Evolutionary conservation across 2,888 invertebrate species (phyloP), one percentile per base, ranked within the genome.

Genomic region (Alloscopus bannaensis): DNA sequence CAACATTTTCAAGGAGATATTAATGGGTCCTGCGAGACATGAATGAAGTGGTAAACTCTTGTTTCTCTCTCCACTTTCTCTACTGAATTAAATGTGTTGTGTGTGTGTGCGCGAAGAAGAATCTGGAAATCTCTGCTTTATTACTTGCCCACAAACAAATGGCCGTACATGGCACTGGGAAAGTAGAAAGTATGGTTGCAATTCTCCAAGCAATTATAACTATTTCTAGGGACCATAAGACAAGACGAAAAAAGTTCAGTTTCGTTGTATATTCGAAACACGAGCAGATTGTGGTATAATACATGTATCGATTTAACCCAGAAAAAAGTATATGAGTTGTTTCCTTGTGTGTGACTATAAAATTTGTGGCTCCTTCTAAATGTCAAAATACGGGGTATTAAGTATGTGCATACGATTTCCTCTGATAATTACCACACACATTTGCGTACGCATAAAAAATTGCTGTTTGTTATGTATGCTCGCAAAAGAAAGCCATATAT

Each of bases 31-130:
- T 13, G 60, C 29, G 70, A 70, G 70, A 70, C 70, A 31, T 71
- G 71, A 71, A 71, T 71, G 62, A 71, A 71, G 71, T 62, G 71
- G 70, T 60, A 71, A 71, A 71, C 60, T 36, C 11, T 59, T n/a
- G 18, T 42, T 42, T 31, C 59, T 36, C 31, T 59, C 6, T 18
- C 13, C 20, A n/a, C 29, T n/a, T n/a, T 31, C 18, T 20, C 55
- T 24, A 8, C 50, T 18, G 55, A 55, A 24, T 55, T 45, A 18
- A 45, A 45, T 45, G 13, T 42, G 18, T 42, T 42, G 8, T 42
- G 55, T 13, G 24, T 26, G 8, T 26, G n/a, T 24, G 8, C 4
- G 3, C 22, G 55, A 55, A 26, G 55, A n/a, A n/a, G 55, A 55
- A 55, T 55, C 55, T 45, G 8, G 11, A 55, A 55, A 55, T 24